Base-by-base conservation (phyloP, 2,888 invertebrate genomes). In the Neoscelio sp. region DNA sequence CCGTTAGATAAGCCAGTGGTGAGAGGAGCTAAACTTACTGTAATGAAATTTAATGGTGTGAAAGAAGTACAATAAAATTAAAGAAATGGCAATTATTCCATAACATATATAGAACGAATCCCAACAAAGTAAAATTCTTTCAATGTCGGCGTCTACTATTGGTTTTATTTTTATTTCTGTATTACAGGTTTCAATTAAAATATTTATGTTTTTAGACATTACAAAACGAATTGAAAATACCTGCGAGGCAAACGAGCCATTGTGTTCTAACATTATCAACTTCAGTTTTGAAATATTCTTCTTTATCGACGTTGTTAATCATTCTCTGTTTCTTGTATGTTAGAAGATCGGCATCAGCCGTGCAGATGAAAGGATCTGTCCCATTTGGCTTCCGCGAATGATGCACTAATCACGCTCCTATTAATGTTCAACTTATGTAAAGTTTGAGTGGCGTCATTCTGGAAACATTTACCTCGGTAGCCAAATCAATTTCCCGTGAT, bases 1-100 rank as follows among this genome's bases (percentile, higher is more conserved):
- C 90, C 90, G 44, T 86, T 88, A 18, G 85, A 84, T 23, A 89
- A 70, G 42, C 90, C 90, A 64, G 87, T 85, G 17, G 84, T 84
- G 35, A 89, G 67, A 62, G 87, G 84, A 12, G 82, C 83, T 23
- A 89, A 75, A 52, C 87, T 84, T 50, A 86, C 88, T 88, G 75
- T 75, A 35, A 17, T 42, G 46, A 54, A 28, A 38, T 38, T 5
- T 10, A 38, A 12, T 38, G 6, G 2, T 6, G 6, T 23, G n/a
- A n/a, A n/a, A n/a, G n/a, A n/a, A 23, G 23, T 23, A 23, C 23
- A 23, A 6, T 30, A 30, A 4, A 30, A n/a, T 30, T 7, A 30
- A 30, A 7, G 2, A 30, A 30, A 6, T 30, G 5, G 2, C n/a
- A 30, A 8, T 23, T 4, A 8, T 30, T 30, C 5, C n/a, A 30